Percentiles rank a stretch among this genome's conserved stretches.
phyloP scores from a whole-genome alignment of 2,113 vertebrate species.

The Vanacampus margaritifer region DNA sequence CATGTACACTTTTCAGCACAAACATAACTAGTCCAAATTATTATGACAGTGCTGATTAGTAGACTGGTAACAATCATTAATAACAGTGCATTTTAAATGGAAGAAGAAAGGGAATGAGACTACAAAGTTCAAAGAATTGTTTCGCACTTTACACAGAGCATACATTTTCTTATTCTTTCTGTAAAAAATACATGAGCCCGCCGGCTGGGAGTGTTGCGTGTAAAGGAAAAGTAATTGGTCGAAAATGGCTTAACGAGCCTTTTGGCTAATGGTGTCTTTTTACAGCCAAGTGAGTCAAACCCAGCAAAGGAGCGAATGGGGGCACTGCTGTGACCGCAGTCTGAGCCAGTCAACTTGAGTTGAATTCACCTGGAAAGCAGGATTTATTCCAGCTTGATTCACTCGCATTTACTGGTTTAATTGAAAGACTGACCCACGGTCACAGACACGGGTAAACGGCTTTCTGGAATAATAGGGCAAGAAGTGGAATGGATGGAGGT shows the following conservation, averaged over 20 bases:
- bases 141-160: constrained; percentile 20
- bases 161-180: constrained; percentile 22
- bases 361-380: constrained; percentile 44
- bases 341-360: constrained; percentile 57
- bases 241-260: constrained; percentile 53
- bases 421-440: constrained; percentile 43
- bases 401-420: constrained; percentile 55
- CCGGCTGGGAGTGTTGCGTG: constrained; percentile 57
- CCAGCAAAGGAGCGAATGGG: constrained; percentile 33
- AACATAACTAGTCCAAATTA: constrained; percentile 8
- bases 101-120: background rate
- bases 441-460: constrained; percentile 38
- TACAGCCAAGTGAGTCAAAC: constrained; percentile 58
- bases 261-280: constrained; percentile 57
- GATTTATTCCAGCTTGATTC: constrained; percentile 56
- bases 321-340: constrained; percentile 60
- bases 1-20: background rate
- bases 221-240: constrained; percentile 63
- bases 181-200: constrained; percentile 35
- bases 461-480: constrained; percentile 22
- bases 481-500: constrained; percentile 42
- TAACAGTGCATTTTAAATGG: background rate
- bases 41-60: constrained; percentile 2
- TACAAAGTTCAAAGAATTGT: background rate
- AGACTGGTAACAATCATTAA: background rate